Evolutionary conservation across 2,888 invertebrate species (phyloP).

Genomic region (Teleogryllus oceanicus): DNA sequence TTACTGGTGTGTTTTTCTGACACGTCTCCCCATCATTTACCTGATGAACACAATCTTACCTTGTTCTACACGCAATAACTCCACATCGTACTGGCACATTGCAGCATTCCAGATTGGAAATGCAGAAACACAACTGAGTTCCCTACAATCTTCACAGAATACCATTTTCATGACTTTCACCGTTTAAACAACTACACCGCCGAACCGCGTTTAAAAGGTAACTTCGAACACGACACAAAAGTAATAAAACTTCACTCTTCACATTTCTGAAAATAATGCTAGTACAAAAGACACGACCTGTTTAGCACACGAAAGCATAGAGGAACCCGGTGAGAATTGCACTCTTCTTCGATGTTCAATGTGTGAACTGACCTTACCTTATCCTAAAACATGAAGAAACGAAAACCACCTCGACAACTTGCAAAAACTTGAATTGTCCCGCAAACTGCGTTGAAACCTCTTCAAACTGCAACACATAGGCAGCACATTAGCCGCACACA

Average conservation of each 20-base stretch:
- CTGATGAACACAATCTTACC: conserved; percentile 36
- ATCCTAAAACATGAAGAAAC: conserved; percentile 36
- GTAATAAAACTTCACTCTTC: conserved; percentile 38
- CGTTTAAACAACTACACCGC: conserved; percentile 32
- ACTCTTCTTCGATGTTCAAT: conserved; percentile 37
- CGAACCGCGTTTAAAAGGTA: conserved; percentile 35
- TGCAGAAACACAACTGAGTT: conserved; percentile 37
- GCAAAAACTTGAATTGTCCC: conserved; percentile 23
- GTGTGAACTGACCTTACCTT: conserved; percentile 38
- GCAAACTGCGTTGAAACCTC: too few relatives aligned
- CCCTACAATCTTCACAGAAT: conserved; percentile 36
- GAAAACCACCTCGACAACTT: conserved; percentile 31
- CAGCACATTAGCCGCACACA: too few relatives aligned
- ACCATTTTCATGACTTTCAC: conserved; percentile 35
- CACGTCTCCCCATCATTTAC: conserved; percentile 30
- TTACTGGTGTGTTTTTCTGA: conserved; percentile 23
- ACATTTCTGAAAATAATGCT: conserved; percentile 37
- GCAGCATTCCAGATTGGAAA: conserved; percentile 37
- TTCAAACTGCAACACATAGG: too few relatives aligned
- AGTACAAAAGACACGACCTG: conserved; percentile 35
- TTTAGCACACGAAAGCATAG: conserved; percentile 35
- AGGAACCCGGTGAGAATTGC: conserved; percentile 35
- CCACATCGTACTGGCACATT: conserved; percentile 36
- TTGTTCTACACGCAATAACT: conserved; percentile 36
- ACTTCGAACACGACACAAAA: conserved; percentile 39